Evolutionary conservation across 2,888 invertebrate genomes (phyloP).

Genomic region (Orthosia cruda): DNA sequence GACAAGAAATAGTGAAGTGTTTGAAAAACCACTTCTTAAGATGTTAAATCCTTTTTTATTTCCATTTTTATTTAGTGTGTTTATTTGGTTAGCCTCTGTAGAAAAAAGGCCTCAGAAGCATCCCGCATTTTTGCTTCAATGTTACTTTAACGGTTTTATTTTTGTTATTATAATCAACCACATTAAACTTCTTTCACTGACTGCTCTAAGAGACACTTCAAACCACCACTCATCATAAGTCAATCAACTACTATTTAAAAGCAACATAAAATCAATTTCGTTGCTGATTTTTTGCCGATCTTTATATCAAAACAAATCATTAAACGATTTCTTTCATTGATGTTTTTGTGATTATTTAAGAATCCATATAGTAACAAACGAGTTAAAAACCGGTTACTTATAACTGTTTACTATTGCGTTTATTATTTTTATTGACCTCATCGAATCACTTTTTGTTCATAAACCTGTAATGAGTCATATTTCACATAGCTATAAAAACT

Average conservation of each 20-base stretch:
- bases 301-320: neutral
- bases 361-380: neutral
- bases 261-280: neutral
- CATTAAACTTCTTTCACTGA: neutral
- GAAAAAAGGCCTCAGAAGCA: no score
- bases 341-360: neutral
- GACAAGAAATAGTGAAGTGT: no score
- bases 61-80: no score
- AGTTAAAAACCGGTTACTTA: neutral
- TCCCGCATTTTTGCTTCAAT: no score
- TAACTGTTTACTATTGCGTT: neutral
- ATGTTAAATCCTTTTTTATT: no score
- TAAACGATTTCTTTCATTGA: neutral
- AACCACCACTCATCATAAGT: neutral
- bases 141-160: neutral
- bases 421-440: neutral
- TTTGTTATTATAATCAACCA: conserved; percentile 12
- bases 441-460: neutral
- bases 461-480: neutral
- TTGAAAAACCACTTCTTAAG: no score
- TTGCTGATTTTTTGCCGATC: neutral
- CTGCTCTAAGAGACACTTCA: conserved; percentile 8
- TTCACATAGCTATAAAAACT: neutral
- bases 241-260: neutral
- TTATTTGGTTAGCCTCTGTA: no score